Percentiles rank a stretch among this genome's conserved stretches.
These are phyloP conservation scores for Forbesichthys papilliferus DNA, from an alignment of 2,113 vertebrate genomes.

Conservation along the genomic window DNA sequence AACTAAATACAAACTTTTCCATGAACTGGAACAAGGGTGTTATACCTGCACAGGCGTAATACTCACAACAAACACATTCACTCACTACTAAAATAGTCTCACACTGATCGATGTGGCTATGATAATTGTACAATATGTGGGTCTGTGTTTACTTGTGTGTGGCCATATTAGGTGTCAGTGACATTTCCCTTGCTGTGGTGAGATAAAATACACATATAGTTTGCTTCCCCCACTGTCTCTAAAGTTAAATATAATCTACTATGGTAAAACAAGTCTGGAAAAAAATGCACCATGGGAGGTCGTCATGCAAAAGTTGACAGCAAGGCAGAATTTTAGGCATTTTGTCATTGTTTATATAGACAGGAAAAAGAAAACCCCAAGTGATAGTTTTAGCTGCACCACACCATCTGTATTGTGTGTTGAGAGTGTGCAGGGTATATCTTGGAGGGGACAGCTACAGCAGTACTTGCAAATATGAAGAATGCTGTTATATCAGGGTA, in stretches of 20 bases:
- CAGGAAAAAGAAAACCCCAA: neutral
- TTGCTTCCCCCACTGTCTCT: too few relatives aligned
- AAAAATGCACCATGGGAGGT: neutral
- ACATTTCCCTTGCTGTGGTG: too few relatives aligned
- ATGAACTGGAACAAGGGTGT: neutral
- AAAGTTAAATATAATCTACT: too few relatives aligned
- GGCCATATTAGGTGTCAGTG: too few relatives aligned
- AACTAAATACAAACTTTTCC: too few relatives aligned
- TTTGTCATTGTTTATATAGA: neutral
- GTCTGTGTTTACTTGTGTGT: too few relatives aligned
- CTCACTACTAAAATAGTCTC: neutral
- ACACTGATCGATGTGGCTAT: neutral
- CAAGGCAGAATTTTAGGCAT: conserved; percentile 8
- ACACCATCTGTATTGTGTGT: conserved; percentile 13
- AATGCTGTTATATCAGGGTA: conserved; percentile 57
- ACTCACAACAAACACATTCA: neutral
- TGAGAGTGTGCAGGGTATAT: conserved; percentile 8
- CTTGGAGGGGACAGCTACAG: conserved; percentile 47
- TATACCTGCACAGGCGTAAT: neutral
- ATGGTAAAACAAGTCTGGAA: neutral
- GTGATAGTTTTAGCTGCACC: conserved; percentile 18
- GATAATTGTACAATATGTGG: too few relatives aligned
- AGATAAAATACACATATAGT: too few relatives aligned
- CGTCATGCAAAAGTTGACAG: neutral
- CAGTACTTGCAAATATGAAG: conserved; percentile 45